Evolutionary conservation across 2,888 invertebrate species (phyloP), one percentile per base, ranked within the genome.

Genomic region (Orthosia gracilis): DNA sequence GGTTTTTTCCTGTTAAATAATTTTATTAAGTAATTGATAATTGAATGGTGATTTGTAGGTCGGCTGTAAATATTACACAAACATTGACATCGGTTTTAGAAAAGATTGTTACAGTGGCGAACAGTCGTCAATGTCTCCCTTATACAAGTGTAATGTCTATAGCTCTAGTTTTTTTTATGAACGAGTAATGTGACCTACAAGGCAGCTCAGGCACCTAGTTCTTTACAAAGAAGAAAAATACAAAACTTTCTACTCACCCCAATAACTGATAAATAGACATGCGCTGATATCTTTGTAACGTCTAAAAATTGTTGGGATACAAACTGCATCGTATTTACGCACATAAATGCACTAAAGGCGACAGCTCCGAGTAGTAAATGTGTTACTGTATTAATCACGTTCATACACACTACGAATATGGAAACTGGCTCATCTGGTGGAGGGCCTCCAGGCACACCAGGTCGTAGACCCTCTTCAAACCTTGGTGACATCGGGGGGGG

Each of bases 231-330:
- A 59, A 40, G 13, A 13, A 61, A 7, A 0, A 50, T 40, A 57
- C 18, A 3, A 13, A 50, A 63, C 11, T 12, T 15, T 50, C 18
- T n/a, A 92, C 94, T 94, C 85, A 94, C 94, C 88, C 94, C 94
- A 76, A 85, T 85, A 50, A 91, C 89, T 85, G 92, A 91, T 62
- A 94, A 86, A 76, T 90, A 92, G 31, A 94, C 86, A 76, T 94
- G 94, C 68, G 89, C 90, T 9, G 75, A 67, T 0, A 87, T 55
- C 31, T 75, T 68, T 18, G 40, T 4, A 0, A 67, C 7, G 13
- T 45, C 26, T 31, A 63, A 1, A 3, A 0, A 9, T 4, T 5
- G 9, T 17, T 23, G 57, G 58, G 11, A 31, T 7, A 17, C 73
- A 68, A 0, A 47, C 3, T 11, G n/a, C 21, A 15, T 15, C n/a